These are phyloP conservation scores for Chlamydotis undulata DNA, from an alignment of 2,113 vertebrate species.

Conservation along the genomic window DNA sequence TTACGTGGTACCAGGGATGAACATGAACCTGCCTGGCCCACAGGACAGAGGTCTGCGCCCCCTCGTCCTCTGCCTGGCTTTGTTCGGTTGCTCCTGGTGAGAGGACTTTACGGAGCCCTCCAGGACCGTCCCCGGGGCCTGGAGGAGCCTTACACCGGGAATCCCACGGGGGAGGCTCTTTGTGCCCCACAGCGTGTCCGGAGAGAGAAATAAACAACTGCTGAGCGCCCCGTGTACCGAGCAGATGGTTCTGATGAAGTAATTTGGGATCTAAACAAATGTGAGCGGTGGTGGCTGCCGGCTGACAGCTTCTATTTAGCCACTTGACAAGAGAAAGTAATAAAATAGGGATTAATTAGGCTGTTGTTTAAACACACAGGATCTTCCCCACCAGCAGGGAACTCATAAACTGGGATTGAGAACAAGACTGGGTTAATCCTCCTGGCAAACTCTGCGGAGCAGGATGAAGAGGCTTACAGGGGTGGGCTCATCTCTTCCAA, in stretches of 20 bases:
- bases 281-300: conserved; percentile 20
- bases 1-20: background rate
- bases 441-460: conserved; percentile 55
- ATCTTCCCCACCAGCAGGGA: conserved; percentile 84
- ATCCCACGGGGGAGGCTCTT: background rate
- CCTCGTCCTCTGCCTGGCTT: background rate
- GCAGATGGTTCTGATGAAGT: conserved; percentile 66
- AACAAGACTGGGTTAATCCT: conserved; percentile 92
- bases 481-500: conserved; percentile 35
- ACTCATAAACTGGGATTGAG: conserved; percentile 91
- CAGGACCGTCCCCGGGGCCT: background rate
- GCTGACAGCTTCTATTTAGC: conserved; percentile 54
- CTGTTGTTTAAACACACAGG: conserved; percentile 89
- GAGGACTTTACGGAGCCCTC: background rate
- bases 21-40: background rate
- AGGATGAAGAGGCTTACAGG: conserved; percentile 49
- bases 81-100: background rate
- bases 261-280: conserved; percentile 60
- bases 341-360: conserved; percentile 94
- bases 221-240: background rate
- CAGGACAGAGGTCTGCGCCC: accelerated
- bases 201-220: background rate
- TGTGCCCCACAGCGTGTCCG: background rate
- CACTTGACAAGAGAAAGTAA: conserved; percentile 84
- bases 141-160: background rate